Evolutionary conservation across 2,797 vertebrate genomes (phyloP).

Genomic region (Cossypha niveicapilla): DNA sequence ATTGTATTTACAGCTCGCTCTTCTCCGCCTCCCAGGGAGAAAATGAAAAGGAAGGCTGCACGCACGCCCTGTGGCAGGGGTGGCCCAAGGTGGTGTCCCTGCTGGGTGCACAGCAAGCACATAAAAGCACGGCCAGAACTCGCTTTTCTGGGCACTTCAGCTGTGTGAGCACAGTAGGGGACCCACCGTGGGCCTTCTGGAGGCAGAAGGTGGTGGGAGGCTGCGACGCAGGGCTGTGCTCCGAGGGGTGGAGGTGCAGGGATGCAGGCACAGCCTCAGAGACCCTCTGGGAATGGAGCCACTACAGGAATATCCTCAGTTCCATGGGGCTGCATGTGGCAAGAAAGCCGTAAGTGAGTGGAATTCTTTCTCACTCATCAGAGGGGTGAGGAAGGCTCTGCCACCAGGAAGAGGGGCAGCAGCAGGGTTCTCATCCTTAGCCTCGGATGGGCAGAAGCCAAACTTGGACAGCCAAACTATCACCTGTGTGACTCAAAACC

Average conservation of each 20-base stretch:
- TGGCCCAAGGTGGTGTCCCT: not conserved
- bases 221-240: fast-evolving
- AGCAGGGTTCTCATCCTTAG: not conserved
- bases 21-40: not conserved
- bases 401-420: not conserved
- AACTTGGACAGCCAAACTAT: not conserved
- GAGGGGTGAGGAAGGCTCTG: not conserved
- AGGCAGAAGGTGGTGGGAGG: not conserved
- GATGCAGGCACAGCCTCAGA: not conserved
- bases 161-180: fast-evolving
- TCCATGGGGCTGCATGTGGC: fast-evolving
- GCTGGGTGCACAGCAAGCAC: not conserved
- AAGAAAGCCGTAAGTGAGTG: fast-evolving
- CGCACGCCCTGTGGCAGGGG: not conserved
- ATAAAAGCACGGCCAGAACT: not conserved
- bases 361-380: fast-evolving
- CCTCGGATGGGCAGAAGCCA: not conserved
- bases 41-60: not conserved
- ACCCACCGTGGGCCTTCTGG: not conserved
- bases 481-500: fast-evolving
- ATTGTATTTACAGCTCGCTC: not conserved
- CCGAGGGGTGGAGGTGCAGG: fast-evolving
- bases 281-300: fast-evolving
- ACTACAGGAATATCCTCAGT: fast-evolving
- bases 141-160: not conserved